Evolutionary conservation across 2,113 vertebrate genomes (phyloP).

Genomic region (Stigmatopora argus): DNA sequence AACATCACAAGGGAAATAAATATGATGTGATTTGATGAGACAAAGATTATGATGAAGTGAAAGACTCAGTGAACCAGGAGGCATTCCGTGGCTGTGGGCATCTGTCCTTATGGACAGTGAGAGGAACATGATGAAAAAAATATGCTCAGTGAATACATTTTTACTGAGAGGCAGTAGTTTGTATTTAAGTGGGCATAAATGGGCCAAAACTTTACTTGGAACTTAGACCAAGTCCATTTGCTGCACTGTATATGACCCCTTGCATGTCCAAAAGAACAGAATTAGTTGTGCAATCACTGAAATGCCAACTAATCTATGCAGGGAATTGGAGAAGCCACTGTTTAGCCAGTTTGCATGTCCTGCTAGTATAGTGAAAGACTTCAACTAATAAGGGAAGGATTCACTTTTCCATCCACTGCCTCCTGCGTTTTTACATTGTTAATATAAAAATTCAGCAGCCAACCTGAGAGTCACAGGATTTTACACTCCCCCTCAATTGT

Average conservation of each 20-base stretch:
- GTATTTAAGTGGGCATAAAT: constrained; percentile 18
- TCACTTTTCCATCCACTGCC: constrained; percentile 35
- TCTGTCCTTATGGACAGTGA: constrained; percentile 57
- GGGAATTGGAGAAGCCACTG: constrained; percentile 14
- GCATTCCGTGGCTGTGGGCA: constrained; percentile 50
- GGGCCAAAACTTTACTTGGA: constrained; percentile 11
- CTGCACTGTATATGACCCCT: neutral
- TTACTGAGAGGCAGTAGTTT: constrained; percentile 17
- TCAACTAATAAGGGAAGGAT: constrained; percentile 46
- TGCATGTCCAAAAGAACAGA: neutral
- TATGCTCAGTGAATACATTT: constrained; percentile 36
- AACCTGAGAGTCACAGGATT: constrained; percentile 41
- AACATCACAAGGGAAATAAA: constrained; percentile 46
- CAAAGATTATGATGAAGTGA: constrained; percentile 62
- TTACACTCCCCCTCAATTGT: constrained; percentile 4
- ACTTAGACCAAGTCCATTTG: neutral
- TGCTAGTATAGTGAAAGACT: constrained; percentile 47
- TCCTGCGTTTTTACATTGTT: constrained; percentile 35
- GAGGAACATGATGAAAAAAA: constrained; percentile 39
- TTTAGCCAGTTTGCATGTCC: constrained; percentile 30
- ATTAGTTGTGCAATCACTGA: neutral
- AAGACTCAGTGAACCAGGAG: constrained; percentile 58
- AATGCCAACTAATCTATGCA: constrained; percentile 11
- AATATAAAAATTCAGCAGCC: constrained; percentile 46
- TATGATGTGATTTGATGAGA: constrained; percentile 68